Percentiles rank a stretch among this genome's conserved stretches.
phyloP scores from a whole-genome alignment of 2,888 invertebrate species.

The Idaea straminata region DNA sequence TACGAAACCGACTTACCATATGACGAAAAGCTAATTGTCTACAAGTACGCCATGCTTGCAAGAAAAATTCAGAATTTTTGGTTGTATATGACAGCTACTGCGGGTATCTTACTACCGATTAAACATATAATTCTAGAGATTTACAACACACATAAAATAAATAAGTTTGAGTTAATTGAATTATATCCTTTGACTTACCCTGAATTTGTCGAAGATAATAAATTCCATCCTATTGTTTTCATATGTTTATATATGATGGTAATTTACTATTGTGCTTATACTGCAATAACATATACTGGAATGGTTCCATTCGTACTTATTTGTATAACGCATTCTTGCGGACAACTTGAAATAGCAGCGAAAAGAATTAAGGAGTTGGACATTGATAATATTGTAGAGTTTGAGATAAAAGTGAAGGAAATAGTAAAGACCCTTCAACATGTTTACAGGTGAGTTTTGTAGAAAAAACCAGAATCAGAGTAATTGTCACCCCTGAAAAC shows the following conservation, averaged over 20 bases:
- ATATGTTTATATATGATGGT: slow-evolving; percentile 6
- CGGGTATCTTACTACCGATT: neutral
- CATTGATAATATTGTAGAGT: slow-evolving; percentile 1
- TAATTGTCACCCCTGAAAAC: neutral
- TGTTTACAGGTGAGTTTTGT: slow-evolving; percentile 19
- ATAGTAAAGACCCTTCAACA: slow-evolving; percentile 19
- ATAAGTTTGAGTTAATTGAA: slow-evolving; percentile 15
- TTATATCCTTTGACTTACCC: slow-evolving; percentile 19
- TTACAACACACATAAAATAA: slow-evolving; percentile 11
- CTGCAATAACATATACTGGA: slow-evolving; percentile 8
- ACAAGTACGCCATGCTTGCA: slow-evolving; percentile 12
- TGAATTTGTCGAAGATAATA: slow-evolving; percentile 17
- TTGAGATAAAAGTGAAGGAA: slow-evolving; percentile 11
- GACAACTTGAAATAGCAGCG: slow-evolving; percentile 22
- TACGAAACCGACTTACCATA: slow-evolving; percentile 5
- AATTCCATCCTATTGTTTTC: slow-evolving; percentile 12
- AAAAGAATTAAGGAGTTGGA: slow-evolving; percentile 14
- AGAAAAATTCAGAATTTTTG: slow-evolving; percentile 10
- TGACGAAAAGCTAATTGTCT: slow-evolving; percentile 12
- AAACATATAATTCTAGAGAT: slow-evolving; percentile 12
- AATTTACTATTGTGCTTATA: slow-evolving; percentile 5
- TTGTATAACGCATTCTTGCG: slow-evolving; percentile 24
- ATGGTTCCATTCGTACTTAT: slow-evolving; percentile 21
- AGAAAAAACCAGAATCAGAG: neutral
- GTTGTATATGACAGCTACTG: slow-evolving; percentile 2